phyloP scores from a whole-genome alignment of 1,140 invertebrate species.

The Lordiphosa collinella region DNA sequence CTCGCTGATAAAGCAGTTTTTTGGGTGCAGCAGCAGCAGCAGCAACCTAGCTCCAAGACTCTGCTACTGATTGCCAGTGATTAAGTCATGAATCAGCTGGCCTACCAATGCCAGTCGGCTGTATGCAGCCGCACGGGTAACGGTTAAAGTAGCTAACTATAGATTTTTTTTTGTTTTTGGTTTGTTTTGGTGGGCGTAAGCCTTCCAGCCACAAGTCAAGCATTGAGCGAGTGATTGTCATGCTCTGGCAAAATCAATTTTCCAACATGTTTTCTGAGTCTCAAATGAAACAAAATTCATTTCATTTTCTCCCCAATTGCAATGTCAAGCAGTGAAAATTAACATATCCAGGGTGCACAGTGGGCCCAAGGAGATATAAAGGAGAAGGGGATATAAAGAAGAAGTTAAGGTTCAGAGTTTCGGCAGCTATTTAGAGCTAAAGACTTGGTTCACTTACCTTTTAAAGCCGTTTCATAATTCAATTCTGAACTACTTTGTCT shows the following conservation, averaged over 20 bases:
- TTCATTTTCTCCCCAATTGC: constrained; percentile 23
- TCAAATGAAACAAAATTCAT: constrained; percentile 35
- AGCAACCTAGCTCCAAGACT: constrained; percentile 33
- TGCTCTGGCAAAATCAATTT: constrained; percentile 70
- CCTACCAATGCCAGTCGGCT: constrained; percentile 8
- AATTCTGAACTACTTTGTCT: too few species aligned
- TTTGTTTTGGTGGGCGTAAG: constrained; percentile 68
- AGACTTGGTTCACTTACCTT: too few species aligned
- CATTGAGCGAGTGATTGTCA: constrained; percentile 58
- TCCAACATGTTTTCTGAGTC: constrained; percentile 47
- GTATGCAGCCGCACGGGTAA: constrained; percentile 18
- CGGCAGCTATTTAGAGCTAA: too few species aligned
- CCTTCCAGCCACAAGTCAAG: constrained; percentile 45
- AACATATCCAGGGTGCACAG: too few species aligned
- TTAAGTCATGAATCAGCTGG: constrained; percentile 74
- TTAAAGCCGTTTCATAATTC: too few species aligned
- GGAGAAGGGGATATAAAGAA: too few species aligned
- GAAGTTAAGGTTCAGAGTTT: too few species aligned
- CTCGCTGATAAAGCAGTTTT: constrained; percentile 59
- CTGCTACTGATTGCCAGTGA: constrained; percentile 68
- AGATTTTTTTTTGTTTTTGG: constrained; percentile 46
- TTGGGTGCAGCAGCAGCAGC: constrained; percentile 58
- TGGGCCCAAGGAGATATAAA: too few species aligned
- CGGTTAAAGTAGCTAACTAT: constrained; percentile 53
- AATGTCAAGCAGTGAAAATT: constrained; percentile 45